Percentiles rank a stretch among this genome's conserved stretches.
These are phyloP conservation scores for Leptobrachium leishanense DNA, from an alignment of 2,113 vertebrate species.

Conservation along the genomic window DNA sequence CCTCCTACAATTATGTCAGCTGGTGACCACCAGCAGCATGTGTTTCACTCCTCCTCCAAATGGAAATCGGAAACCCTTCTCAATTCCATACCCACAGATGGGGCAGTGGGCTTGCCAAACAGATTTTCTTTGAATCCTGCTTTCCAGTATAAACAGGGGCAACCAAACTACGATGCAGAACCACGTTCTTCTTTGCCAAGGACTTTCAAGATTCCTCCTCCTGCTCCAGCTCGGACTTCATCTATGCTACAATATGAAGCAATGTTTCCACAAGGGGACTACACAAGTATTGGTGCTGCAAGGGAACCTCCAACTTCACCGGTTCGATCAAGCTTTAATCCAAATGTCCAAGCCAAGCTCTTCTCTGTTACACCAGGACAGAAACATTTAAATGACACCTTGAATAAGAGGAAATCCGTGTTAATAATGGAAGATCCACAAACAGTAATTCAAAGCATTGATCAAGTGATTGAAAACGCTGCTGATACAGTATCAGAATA, in stretches of 20 bases:
- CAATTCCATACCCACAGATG: conserved; percentile 57
- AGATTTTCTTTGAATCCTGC: conserved; percentile 52
- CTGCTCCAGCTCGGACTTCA: conserved; percentile 66
- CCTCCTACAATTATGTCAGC: conserved; percentile 26
- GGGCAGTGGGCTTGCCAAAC: conserved; percentile 30
- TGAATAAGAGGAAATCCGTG: conserved; percentile 60
- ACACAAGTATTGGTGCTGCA: neutral
- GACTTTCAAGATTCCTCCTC: conserved; percentile 69
- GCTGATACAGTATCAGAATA: too few relatives aligned
- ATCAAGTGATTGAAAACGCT: neutral
- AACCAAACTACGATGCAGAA: conserved; percentile 52
- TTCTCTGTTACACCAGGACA: conserved; percentile 39
- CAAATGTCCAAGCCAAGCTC: conserved; percentile 67
- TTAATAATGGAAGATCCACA: conserved; percentile 63
- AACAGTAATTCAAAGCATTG: conserved; percentile 50
- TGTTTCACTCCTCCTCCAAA: conserved; percentile 58
- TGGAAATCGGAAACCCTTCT: conserved; percentile 66
- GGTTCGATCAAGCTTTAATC: conserved; percentile 71
- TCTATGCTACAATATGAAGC: conserved; percentile 63
- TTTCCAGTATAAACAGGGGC: conserved; percentile 46
- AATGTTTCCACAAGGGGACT: neutral
- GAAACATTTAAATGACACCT: conserved; percentile 38
- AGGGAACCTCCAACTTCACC: conserved; percentile 23
- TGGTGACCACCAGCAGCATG: neutral
- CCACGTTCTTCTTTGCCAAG: conserved; percentile 68